These are phyloP conservation scores for Carassius auratus DNA, from an alignment of 2,113 vertebrate genomes.

Conservation along the genomic window DNA sequence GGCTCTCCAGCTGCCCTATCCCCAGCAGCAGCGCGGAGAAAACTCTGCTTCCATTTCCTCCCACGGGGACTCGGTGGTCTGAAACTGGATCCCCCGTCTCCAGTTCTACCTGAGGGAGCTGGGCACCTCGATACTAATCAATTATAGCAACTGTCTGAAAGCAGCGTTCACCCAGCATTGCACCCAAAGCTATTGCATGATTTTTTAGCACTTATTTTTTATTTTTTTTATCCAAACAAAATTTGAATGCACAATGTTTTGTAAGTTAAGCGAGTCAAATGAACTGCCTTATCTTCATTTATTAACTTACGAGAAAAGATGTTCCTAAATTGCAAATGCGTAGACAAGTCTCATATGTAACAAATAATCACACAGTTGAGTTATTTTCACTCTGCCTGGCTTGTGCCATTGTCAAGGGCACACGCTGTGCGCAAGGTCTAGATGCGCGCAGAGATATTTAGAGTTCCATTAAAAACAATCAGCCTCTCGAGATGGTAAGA, in stretches of 20 bases:
- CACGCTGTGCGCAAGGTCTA: conserved; percentile 36
- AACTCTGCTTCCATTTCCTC: conserved; percentile 60
- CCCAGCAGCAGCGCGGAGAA: conserved; percentile 48
- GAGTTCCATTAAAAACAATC: conserved; percentile 55
- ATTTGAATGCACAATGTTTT: not conserved
- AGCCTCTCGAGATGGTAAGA: conserved; percentile 44
- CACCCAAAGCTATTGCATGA: not conserved
- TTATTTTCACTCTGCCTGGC: conserved; percentile 12
- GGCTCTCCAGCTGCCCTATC: conserved; percentile 60
- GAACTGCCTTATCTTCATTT: not conserved
- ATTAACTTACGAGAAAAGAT: not conserved
- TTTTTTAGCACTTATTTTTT: not conserved
- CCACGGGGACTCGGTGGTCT: conserved; percentile 62
- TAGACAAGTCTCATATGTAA: not conserved
- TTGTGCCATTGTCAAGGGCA: conserved; percentile 47
- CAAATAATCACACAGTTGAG: not conserved
- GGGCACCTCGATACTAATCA: conserved; percentile 63
- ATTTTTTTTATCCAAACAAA: not conserved
- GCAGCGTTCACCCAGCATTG: conserved; percentile 15
- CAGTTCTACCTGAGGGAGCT: conserved; percentile 62
- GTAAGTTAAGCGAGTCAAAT: not conserved
- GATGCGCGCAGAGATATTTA: conserved; percentile 45
- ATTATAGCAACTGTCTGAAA: conserved; percentile 58
- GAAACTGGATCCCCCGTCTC: conserved; percentile 63
- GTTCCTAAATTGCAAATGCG: not conserved